A percentile compares a stretch with the other conserved stretches of the same genome.
These are phyloP conservation scores for Setophaga petechia DNA, from an alignment of 2,113 vertebrate species.

Conservation along the genomic window DNA sequence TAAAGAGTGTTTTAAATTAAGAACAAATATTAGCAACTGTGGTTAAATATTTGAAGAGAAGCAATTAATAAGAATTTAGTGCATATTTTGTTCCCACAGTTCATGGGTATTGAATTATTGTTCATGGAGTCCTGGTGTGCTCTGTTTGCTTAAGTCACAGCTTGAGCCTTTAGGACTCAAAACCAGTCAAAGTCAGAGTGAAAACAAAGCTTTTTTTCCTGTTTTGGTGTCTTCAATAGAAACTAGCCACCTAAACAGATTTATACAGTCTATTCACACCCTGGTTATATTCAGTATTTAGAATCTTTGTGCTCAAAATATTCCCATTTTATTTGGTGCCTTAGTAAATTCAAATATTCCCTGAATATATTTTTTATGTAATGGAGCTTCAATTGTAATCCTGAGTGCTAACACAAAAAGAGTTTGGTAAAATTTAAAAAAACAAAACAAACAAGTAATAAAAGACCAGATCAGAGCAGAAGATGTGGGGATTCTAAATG, in stretches of 20 bases:
- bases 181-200: not conserved
- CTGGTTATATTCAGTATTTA: not conserved
- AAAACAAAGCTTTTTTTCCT: not conserved
- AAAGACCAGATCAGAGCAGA: not conserved
- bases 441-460: not conserved
- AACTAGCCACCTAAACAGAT: not conserved
- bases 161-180: not conserved
- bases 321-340: not conserved
- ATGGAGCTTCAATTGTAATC: not conserved
- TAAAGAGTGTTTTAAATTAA: not conserved
- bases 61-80: not conserved
- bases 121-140: not conserved
- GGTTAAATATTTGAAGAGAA: not conserved
- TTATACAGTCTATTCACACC: not conserved
- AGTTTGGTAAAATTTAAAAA: not conserved
- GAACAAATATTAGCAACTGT: not conserved
- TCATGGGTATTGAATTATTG: not conserved
- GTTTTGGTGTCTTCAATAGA: not conserved
- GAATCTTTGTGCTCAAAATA: not conserved
- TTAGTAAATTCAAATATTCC: not conserved
- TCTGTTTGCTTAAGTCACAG: not conserved
- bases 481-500: not conserved
- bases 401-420: not conserved
- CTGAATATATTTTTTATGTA: not conserved
- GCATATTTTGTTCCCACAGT: not conserved